Evolutionary conservation across 2,113 vertebrate genomes (phyloP).

Genomic region (Thinocorus orbignyianus): DNA sequence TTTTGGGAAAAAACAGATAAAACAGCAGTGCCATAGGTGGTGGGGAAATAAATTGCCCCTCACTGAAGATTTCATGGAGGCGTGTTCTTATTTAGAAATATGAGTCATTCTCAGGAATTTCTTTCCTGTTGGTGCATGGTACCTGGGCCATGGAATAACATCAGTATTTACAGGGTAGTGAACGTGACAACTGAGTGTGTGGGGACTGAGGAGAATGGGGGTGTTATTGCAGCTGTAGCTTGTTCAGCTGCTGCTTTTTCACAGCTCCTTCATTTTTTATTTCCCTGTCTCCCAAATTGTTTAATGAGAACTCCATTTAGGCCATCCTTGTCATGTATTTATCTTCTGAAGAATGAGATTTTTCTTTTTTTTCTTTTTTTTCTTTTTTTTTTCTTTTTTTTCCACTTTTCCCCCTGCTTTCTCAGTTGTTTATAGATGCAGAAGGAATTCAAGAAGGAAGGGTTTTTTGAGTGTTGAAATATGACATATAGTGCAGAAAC

Average conservation of each 20-base stretch:
- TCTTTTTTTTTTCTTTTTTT: not conserved
- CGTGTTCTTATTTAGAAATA: not conserved
- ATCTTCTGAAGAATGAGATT: not conserved
- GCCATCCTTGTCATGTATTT: not conserved
- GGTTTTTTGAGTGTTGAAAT: not conserved
- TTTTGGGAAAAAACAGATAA: not conserved
- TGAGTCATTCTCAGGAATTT: not conserved
- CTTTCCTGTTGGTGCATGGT: not conserved
- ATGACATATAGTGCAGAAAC: not conserved
- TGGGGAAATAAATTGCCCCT: not conserved
- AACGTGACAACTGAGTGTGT: not conserved
- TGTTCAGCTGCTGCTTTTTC: not conserved
- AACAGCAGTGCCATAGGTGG: not conserved
- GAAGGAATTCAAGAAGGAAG: not conserved
- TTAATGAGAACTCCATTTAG: not conserved
- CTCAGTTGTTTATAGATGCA: not conserved
- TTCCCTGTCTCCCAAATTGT: not conserved
- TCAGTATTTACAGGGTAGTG: not conserved
- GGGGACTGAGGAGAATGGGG: not conserved
- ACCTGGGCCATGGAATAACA: not conserved
- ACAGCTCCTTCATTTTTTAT: not conserved
- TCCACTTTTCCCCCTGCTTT: fast-evolving
- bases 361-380: not conserved
- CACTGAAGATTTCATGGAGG: not conserved
- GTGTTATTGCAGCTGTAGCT: not conserved